Evolutionary conservation across 2,113 vertebrate genomes (phyloP), one percentile per base, ranked within the genome.

Genomic region (Sialia sialis): DNA sequence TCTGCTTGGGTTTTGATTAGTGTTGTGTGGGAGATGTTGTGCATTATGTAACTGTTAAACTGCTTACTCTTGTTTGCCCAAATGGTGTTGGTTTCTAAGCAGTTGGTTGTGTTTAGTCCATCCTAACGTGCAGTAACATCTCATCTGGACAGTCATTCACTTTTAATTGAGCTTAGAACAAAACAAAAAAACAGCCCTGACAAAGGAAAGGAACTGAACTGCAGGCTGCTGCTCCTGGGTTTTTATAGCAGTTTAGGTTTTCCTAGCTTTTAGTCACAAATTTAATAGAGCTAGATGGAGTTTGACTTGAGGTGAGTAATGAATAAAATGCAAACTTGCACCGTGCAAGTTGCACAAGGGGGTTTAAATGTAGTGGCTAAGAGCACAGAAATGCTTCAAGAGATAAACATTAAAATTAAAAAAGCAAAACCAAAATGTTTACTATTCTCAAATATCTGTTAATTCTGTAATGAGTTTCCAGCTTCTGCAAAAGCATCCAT

Each of bases 21-120:
- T 69, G 4, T 74, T 74, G 63, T 74, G 95, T 91, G 82, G 95
- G 94, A 95, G 92, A 96, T 77, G 70, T 10, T 67, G 41, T 72
- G 43, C 23, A 21, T 96, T 96, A 93, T 84, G 92, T 94, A 96
- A 96, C 79, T 30, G 59, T 62, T 95, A 91, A 96, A 85, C 95
- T 85, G 96, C 96, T 96, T 96, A 92, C 63, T 74, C 90, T 54
- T 14, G 6, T 87, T 90, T 73, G 48, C 51, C 75, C 72, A 92
- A 94, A 94, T 91, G 76, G 14, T 77, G 55, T 32, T 95, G 90
- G 67, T 90, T 93, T 93, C 78, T 51, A 34, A 93, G 88, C 74
- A 90, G 62, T 78, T 11, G 18, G 39, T 62, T 0, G 2, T 87
- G 56, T 83, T 87, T 69, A 85, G 92, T 73, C 74, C 90, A 34